Base-by-base conservation (phyloP, 2,888 invertebrate genomes). In the Ennomos quercinarius region DNA sequence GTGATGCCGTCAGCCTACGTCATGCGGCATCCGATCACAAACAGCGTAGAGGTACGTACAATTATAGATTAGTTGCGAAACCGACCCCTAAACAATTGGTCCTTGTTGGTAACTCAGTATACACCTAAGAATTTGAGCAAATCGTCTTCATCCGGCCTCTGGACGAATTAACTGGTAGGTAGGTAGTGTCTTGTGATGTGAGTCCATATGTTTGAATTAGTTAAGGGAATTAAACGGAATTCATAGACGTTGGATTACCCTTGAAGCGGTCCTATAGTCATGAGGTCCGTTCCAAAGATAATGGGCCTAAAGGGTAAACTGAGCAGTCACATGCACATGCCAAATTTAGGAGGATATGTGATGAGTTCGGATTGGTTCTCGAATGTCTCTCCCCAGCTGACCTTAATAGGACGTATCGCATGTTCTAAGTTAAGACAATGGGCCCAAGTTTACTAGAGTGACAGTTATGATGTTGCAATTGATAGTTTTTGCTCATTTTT, bases 1-100 rank as follows among this genome's bases (percentile, higher is more conserved):
- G 94, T 94, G 73, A 94, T 95, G 85, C 96, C 96, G 50, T 94
- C 95, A 54, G 96, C 96, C 41, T 96, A 95, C 83, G 95, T 96
- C 62, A 94, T 96, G 93, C 94, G 95, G 59, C 96, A 96, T 88
- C 96, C 96, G 17, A 93, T 94, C 68, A 95, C 94, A 63, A 94
- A 94, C 68, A 94, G 93, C 74, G 95, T 96, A 48, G 96, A 96
- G 94, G 95, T 95, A 93, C 68, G 68, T 61, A 71, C 39, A 58
- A 64, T 63, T 69, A 57, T 68, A 72, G 71, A 74, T 73, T 74
- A 75, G 74, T 72, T 65, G 61, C 67, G 75, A 81, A 83, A 84
- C 74, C 70, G 78, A 75, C 78, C 78, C 78, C 80, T 74, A 78
- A 81, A 76, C 70, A 77, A 76, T 76, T 73, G 74, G 70, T 74